Evolutionary conservation across 2,797 vertebrate genomes (phyloP).

Genomic region (Crenuchus spilurus): DNA sequence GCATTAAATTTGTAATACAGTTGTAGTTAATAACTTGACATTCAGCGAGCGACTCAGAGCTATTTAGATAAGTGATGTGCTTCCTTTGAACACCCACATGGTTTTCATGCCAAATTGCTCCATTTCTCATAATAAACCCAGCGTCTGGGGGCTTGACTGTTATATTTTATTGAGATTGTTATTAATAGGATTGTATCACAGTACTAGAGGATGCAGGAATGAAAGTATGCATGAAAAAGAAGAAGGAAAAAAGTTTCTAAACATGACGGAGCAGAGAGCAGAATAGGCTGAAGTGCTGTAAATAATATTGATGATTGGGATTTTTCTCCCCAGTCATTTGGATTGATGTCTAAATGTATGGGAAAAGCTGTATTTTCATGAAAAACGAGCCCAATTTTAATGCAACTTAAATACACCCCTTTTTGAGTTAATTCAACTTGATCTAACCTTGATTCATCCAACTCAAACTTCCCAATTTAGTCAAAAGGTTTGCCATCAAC

Average conservation of each 20-base stretch:
- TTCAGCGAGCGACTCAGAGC: constrained; percentile 63
- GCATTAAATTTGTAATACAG: constrained; percentile 68
- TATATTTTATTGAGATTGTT: constrained; percentile 69
- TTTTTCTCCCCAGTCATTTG: not conserved
- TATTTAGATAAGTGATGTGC: constrained; percentile 74
- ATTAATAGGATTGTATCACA: constrained; percentile 68
- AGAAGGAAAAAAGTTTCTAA: constrained; percentile 28
- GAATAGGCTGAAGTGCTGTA: constrained; percentile 36
- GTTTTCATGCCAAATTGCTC: constrained; percentile 65
- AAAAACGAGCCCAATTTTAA: too few relatives aligned
- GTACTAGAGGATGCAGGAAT: constrained; percentile 44
- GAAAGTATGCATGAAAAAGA: constrained; percentile 20
- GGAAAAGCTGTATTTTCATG: too few relatives aligned
- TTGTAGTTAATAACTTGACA: constrained; percentile 73
- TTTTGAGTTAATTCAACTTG: too few relatives aligned
- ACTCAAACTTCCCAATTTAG: too few relatives aligned
- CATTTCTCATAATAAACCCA: constrained; percentile 76
- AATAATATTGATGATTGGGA: constrained; percentile 68
- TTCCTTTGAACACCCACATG: constrained; percentile 64
- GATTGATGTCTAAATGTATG: too few relatives aligned
- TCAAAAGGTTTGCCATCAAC: too few relatives aligned
- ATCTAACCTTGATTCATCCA: too few relatives aligned
- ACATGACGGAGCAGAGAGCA: constrained; percentile 38
- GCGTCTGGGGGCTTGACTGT: constrained; percentile 54
- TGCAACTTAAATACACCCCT: too few relatives aligned